Evolutionary conservation across 2,797 vertebrate species (phyloP), one percentile per base, ranked within the genome.

Genomic region (Myripristis jacobus): DNA sequence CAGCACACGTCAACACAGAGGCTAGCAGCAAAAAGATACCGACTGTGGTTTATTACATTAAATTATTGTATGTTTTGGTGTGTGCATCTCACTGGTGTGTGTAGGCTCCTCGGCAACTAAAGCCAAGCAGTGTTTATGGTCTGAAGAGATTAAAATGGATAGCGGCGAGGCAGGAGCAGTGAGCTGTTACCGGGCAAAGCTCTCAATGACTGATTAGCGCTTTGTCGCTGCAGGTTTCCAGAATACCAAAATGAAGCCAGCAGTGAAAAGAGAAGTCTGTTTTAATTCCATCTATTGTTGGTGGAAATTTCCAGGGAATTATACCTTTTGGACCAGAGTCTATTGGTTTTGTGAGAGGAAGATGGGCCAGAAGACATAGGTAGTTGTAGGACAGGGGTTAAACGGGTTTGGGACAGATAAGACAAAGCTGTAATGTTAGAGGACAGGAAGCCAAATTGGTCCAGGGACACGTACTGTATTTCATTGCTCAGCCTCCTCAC

Each of bases 91-190:
- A 1, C 29, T 21, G 51, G 62, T 60, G 81, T 74, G 83, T 84
- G 75, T 31, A 59, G 62, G 73, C 66, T 81, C 55, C 67, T 68
- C 67, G 0, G 83, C 81, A 87, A 80, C 81, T 80, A 81, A 83
- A 77, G 80, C 70, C 50, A 22, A 80, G 66, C 67, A 48, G 85
- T 88, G 85, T 88, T 89, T 90, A 87, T 85, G 86, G 82, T 85
- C 72, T 58, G 72, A 60, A 38, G 84, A 82, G 89, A 88, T 88
- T 80, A 85, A 78, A 79, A 84, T 55, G 75, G 81, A 84, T 61
- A 50, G 74, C 29, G 16, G 67, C 10, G 36, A 67, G 44, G 70
- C 73, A 63, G 73, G 47, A 63, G 80, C 85, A 77, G 76, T 48
- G 77, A 81, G 70, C 70, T 80, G 87, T 68, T 80, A 66, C 77